A percentile compares a stretch with the other conserved stretches of the same genome.
Conservation (phyloP, 2,113 vertebrate genomes). For the Nymphicus hollandicus region DNA sequence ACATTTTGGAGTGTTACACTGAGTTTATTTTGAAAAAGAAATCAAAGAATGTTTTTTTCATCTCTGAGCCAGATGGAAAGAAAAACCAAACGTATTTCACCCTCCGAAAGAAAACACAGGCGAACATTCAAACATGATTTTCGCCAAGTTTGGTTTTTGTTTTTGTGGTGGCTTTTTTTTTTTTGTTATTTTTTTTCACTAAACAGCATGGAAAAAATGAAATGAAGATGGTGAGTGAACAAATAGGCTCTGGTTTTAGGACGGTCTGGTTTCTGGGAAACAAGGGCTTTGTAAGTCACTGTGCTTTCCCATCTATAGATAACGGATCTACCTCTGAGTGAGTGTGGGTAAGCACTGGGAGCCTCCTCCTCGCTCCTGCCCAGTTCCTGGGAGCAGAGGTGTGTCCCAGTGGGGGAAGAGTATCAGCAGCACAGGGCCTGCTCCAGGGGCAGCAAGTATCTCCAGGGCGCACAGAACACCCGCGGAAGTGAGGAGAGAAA, state of each 20-base stretch:
- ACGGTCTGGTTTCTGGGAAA: neutral
- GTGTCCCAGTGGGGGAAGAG: accelerated
- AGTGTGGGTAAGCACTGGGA: neutral
- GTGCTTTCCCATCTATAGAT: neutral
- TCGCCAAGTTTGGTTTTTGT: neutral
- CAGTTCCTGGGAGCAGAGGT: accelerated
- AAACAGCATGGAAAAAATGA: neutral
- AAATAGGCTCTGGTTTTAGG: neutral
- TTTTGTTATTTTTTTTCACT: neutral
- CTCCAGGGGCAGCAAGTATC: neutral
- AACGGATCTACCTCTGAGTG: neutral
- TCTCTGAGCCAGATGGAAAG: conserved; percentile 32
- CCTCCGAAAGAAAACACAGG: conserved; percentile 36
- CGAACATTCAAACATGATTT: neutral
- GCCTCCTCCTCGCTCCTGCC: neutral
- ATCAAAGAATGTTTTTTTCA: conserved; percentile 38
- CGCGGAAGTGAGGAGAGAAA: accelerated
- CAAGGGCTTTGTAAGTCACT: neutral
- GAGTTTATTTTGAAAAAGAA: conserved; percentile 57
- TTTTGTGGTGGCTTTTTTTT: neutral
- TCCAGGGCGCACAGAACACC: neutral
- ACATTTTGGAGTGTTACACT: neutral
- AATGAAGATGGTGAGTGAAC: neutral
- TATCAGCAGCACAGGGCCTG: neutral
- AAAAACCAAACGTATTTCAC: neutral